Evolutionary conservation across 2,113 vertebrate species (phyloP), one percentile per base, ranked within the genome.

Genomic region (Anolis sagrei): DNA sequence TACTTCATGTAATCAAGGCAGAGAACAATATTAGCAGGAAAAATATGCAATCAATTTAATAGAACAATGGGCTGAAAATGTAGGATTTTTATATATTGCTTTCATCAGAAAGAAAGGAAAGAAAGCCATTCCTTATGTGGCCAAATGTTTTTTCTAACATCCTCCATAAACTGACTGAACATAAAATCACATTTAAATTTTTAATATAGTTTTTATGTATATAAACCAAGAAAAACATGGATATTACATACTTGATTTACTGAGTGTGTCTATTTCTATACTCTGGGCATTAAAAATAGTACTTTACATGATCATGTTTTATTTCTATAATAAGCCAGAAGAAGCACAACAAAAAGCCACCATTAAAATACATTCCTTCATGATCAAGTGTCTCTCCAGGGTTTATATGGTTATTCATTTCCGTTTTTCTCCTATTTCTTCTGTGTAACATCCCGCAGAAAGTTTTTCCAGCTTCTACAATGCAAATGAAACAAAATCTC

Each of bases 261-360:
- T 75, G 61, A 85, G 49, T 32, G 23, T 84, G 29, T 86, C 90
- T 81, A 79, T 74, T 87, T 89, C 85, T 93, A 21, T 51, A 91
- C 94, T 93, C 83, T 36, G 70, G 91, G 32, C 91, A 89, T 93
- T 95, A 93, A 94, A 93, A 95, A 73, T 88, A 92, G 91, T 93
- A 58, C 88, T 92, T 95, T 94, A 76, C 51, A 68, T 86, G 82
- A 85, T 92, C 77, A 81, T 90, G 77, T 91, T 96, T 96, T 94
- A 93, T 95, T 94, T 89, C 69, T 92, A 58, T 92, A 92, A 94
- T 94, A 94, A 95, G 92, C 61, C 75, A 90, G 75, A 90, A 87
- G 34, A 83, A 86, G 81, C 76, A 76, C 83, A 72, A 74, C 36
- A 93, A 93, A 87, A 74, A 79, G 68, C 88, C 87, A 89, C 51